phyloP scores from a whole-genome alignment of 2,797 vertebrate genomes.

The Scarus forsteni region DNA sequence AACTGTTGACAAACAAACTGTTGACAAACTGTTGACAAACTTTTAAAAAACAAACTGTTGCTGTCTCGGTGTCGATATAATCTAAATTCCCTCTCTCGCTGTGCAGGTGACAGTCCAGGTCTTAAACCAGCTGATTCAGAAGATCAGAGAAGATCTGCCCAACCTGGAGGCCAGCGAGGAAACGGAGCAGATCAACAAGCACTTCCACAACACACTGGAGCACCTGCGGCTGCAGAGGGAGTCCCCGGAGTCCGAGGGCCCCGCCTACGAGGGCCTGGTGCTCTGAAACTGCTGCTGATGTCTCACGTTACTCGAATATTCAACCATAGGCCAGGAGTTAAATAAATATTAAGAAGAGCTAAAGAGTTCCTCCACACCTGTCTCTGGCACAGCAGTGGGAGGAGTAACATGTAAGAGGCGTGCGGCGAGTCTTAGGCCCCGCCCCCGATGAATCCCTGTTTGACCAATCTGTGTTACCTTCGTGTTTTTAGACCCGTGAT shows the following conservation, averaged over 20 bases:
- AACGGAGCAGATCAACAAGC: slow-evolving; percentile 99
- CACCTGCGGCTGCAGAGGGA: slow-evolving; percentile 96
- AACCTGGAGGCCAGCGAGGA: slow-evolving; percentile 97
- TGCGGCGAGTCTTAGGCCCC: slow-evolving; percentile 31
- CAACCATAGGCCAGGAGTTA: slow-evolving; percentile 35
- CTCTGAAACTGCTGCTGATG: slow-evolving; percentile 81
- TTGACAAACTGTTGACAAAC: too few species aligned
- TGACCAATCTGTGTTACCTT: slow-evolving; percentile 42
- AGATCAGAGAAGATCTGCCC: slow-evolving; percentile 98
- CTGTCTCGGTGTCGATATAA: too few species aligned
- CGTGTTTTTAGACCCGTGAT: slow-evolving; percentile 19
- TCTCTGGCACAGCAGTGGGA: slow-evolving; percentile 16
- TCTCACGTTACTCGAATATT: slow-evolving; percentile 48
- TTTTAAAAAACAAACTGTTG: background rate
- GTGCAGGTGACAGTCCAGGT: slow-evolving; percentile 96
- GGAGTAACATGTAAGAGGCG: slow-evolving; percentile 20
- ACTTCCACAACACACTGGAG: slow-evolving; percentile 99
- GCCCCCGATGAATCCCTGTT: slow-evolving; percentile 35
- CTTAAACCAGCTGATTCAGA: slow-evolving; percentile 98
- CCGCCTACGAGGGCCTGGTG: slow-evolving; percentile 95
- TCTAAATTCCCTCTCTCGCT: background rate
- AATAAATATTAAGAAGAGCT: slow-evolving; percentile 45
- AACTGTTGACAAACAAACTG: too few species aligned
- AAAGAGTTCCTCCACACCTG: slow-evolving; percentile 35
- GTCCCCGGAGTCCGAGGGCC: slow-evolving; percentile 93